Evolutionary conservation across 2,888 invertebrate genomes (phyloP), one percentile per base, ranked within the genome.

Genomic region (Cordilura impudica): DNA sequence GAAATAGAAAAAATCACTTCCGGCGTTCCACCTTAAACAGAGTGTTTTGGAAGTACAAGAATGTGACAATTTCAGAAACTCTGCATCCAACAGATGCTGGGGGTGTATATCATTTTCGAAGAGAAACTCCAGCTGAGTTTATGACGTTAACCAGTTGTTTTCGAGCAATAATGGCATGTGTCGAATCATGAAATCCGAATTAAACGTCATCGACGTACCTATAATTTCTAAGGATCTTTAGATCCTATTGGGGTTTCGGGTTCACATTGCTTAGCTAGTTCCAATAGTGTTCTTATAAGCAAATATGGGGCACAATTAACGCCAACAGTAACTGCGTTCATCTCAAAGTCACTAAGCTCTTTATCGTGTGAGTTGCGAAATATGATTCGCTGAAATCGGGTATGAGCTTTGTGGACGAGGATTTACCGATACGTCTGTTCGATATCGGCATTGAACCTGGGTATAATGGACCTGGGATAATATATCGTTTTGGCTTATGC

Each of bases 1-100:
- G 31, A 72, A 73, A 29, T 45, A 60, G 69, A 73, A 73, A 4
- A 23, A 43, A 65, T 80, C 67, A 3, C 3, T 14, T 10, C 23
- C 14, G 4, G 60, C 43, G 19, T 23, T 23, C 60, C 43, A 60
- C 2, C 60, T 12, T 10, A 60, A 23, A 8, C 43, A 43, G 4
- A 60, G 23, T 7, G 23, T 58, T 58, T 58, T 58, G 2, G 60
- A 45, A 5, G 60, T 60, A 2, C 23, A 45, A 16, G 12, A 7
- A 19, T 49, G 19, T 5, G 49, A 49, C 4, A 49, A n/a, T 12
- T 19, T 49, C 6, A 49, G 26, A 16, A 45, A 14, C 3, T 39
- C 60, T 7, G 60, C 43, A n/a, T 2, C 16, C 0, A 60, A 26
- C 12, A 60, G 12, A 14, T 45, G 16, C 21, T 60, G 23, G 21